Conservation (phyloP, 2,113 vertebrate species). For the Mustela lutreola region DNA sequence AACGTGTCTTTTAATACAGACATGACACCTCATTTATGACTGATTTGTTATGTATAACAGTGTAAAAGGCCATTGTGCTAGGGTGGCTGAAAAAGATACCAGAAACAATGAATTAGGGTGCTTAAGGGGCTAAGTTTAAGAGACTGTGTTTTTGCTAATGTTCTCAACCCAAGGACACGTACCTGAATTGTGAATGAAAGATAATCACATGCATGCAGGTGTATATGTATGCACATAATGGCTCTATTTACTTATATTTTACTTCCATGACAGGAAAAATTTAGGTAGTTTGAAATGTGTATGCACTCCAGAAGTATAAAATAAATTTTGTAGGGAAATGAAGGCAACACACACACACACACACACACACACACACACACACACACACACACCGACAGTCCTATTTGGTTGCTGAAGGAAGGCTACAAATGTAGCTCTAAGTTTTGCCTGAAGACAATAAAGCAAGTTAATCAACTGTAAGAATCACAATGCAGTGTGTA, state of each 20-base stretch:
- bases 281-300: conserved; percentile 15
- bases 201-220: no score
- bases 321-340: not conserved
- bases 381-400: not conserved
- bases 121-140: not conserved
- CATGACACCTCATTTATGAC: not conserved
- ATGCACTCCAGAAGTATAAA: not conserved
- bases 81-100: not conserved
- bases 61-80: not conserved
- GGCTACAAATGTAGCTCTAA: not conserved
- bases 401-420: not conserved
- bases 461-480: not conserved
- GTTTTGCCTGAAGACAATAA: not conserved
- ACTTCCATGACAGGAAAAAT: not conserved
- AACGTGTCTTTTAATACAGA: not conserved
- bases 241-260: not conserved
- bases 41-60: not conserved
- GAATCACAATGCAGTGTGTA: not conserved
- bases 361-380: not conserved
- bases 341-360: not conserved
- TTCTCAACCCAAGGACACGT: not conserved
- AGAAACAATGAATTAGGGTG: not conserved
- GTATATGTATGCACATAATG: not conserved
- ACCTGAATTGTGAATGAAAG: not conserved
- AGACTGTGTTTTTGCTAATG: not conserved